These are phyloP conservation scores for Lepilemur ruficaudatus DNA, from an alignment of 2,797 vertebrate genomes.

Conservation along the genomic window DNA sequence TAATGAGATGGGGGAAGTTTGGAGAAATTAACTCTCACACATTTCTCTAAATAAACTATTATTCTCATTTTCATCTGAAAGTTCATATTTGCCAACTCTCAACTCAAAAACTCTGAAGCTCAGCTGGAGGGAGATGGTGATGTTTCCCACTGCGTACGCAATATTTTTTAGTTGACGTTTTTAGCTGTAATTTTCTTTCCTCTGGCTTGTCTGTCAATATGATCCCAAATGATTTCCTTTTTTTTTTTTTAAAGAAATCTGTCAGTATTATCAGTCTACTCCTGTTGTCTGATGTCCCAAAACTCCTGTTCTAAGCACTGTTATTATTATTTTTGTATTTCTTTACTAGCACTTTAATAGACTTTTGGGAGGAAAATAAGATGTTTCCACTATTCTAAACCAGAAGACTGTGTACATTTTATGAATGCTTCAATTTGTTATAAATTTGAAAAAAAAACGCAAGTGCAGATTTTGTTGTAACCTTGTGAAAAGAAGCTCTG, in stretches of 20 bases:
- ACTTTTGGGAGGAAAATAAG: not conserved
- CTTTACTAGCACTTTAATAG: not conserved
- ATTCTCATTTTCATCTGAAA: not conserved
- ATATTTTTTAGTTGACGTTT: not conserved
- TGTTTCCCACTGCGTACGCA: no score
- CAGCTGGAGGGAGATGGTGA: not conserved
- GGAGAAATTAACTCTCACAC: not conserved
- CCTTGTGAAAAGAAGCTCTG: not conserved
- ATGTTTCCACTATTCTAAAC: not conserved
- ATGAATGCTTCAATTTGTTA: not conserved
- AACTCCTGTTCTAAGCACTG: not conserved
- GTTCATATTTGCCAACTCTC: not conserved
- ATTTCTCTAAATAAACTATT: not conserved
- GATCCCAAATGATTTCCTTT: not conserved
- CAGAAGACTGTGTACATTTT: not conserved
- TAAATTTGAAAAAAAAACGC: not conserved
- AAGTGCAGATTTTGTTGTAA: not conserved
- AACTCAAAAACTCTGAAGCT: not conserved
- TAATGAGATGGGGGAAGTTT: not conserved
- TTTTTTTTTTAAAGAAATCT: not conserved
- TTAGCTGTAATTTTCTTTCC: not conserved
- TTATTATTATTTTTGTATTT: not conserved
- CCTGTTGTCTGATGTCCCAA: rapidly evolving
- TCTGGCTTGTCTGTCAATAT: not conserved
- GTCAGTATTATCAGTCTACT: not conserved